Percentiles rank a stretch among this genome's conserved stretches.
phyloP scores from a whole-genome alignment of 2,888 invertebrate genomes.

The Pollenia labialis region DNA sequence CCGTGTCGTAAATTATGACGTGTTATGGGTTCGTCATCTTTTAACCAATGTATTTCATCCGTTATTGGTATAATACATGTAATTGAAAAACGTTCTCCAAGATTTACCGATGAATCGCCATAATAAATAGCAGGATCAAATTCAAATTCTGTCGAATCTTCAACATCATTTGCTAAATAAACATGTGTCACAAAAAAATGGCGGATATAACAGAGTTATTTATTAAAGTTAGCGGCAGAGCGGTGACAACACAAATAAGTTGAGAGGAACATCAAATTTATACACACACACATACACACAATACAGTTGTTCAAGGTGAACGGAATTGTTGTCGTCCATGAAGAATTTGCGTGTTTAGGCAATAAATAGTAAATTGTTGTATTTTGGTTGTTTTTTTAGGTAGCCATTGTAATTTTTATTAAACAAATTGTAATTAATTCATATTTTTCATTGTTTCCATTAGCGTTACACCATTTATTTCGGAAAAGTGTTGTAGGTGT shows the following conservation, averaged over 20 bases:
- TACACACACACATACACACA: background rate
- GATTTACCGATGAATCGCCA: conserved; percentile 82
- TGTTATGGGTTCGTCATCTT: conserved; percentile 82
- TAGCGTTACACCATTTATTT: conserved; percentile 38
- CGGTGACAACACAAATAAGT: background rate
- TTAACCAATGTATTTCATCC: conserved; percentile 83
- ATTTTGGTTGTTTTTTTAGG: conserved; percentile 5
- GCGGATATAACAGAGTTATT: background rate
- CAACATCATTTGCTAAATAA: conserved; percentile 76
- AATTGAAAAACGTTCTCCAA: conserved; percentile 83
- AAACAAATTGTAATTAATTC: background rate
- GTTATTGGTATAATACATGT: conserved; percentile 83
- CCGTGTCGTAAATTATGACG: conserved; percentile 83
- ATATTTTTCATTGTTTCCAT: conserved; percentile 37
- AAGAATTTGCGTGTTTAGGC: conserved; percentile 46
- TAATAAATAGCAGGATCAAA: conserved; percentile 81
- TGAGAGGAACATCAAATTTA: background rate
- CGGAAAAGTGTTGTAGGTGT: conserved; percentile 1
- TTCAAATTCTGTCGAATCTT: conserved; percentile 79
- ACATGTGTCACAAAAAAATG: background rate
- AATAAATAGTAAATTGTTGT: conserved; percentile 39
- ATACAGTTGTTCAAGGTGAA: background rate
- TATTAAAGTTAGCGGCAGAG: background rate
- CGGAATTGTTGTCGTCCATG: conserved; percentile 5
- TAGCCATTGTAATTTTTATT: conserved; percentile 21